Conservation (phyloP, 2,113 vertebrate species). For the Solea solea region DNA sequence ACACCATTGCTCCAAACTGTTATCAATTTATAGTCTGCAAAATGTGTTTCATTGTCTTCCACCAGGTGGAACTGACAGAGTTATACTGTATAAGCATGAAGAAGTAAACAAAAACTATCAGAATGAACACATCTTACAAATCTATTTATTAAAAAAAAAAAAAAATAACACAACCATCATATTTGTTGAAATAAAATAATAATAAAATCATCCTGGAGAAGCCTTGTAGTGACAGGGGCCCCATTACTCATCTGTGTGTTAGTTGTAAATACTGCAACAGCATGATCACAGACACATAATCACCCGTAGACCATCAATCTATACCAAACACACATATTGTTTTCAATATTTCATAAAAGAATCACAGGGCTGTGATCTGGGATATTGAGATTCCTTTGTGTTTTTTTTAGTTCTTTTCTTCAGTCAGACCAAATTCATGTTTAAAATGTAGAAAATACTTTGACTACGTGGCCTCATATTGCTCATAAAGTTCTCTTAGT, state of each 20-base stretch:
- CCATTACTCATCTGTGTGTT: conserved; percentile 4
- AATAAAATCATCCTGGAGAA: conserved; percentile 41
- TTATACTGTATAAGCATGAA: too few species aligned
- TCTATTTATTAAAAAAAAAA: conserved; percentile 73
- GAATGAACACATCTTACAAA: conserved; percentile 60
- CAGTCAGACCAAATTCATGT: neutral
- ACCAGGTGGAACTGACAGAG: too few species aligned
- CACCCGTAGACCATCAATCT: conserved; percentile 4
- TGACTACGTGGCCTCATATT: conserved; percentile 27
- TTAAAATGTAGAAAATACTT: neutral
- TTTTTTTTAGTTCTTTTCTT: too few species aligned
- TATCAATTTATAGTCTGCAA: too few species aligned
- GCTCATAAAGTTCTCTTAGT: conserved; percentile 24
- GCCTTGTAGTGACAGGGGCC: conserved; percentile 28
- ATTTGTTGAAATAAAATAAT: conserved; percentile 37
- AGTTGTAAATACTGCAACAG: too few species aligned
- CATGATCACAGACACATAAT: neutral
- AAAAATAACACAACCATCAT: conserved; percentile 46
- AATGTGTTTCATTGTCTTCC: too few species aligned
- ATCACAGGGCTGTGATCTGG: neutral
- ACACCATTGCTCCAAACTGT: too few species aligned
- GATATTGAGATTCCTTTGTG: neutral
- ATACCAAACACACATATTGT: neutral
- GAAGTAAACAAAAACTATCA: conserved; percentile 4
- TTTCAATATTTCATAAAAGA: neutral